Base-by-base conservation (phyloP, 1,140 invertebrate species). In the Drosophila auraria region DNA sequence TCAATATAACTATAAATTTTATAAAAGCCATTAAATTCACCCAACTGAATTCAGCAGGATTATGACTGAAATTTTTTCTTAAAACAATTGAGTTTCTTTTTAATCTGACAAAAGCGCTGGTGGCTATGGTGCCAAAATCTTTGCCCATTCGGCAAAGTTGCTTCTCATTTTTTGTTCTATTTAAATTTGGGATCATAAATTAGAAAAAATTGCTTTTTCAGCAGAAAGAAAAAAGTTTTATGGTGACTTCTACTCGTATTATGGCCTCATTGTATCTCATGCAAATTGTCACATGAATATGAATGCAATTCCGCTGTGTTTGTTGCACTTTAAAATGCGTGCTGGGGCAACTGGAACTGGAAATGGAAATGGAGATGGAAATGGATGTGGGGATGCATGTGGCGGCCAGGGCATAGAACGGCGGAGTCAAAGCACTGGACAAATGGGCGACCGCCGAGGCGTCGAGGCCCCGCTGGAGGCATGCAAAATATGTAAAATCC, bases 281-380 rank as follows among this genome's bases (percentile, higher is more conserved):
- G 70, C 68, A 73, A 73, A 73, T 73, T 73, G 70, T 73, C 70
- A 73, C 70, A 73, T 73, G 70, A 73, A 73, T 73, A 73, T 73
- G 70, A 73, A 73, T 73, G 70, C 70, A 38, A 73, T 73, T 73
- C 54, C 38, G 69, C 42, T 50, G 66, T 59, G 40, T 42, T 58
- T 72, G 61, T 53, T 63, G 63, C 50, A 54, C 50, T 36, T 71
- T 71, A 69, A 73, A 72, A 73, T 73, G 70, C 70, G 68, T 73
- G n/a, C 69, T 50, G 68, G 54, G 47, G 53, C 20, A 51, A 60
- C 38, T 60, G 27, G 45, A 73, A 73, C 47, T 72, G 66, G 54
- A 73, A 73, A 36, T 73, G 68, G 53, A 60, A 23, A 73, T 59
- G 45, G 53, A 59, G 14, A 36, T 49, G 53, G 20, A 33, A 45